Base-by-base conservation (phyloP, 1,140 invertebrate species). In the Ctenoplectra terminalis region DNA sequence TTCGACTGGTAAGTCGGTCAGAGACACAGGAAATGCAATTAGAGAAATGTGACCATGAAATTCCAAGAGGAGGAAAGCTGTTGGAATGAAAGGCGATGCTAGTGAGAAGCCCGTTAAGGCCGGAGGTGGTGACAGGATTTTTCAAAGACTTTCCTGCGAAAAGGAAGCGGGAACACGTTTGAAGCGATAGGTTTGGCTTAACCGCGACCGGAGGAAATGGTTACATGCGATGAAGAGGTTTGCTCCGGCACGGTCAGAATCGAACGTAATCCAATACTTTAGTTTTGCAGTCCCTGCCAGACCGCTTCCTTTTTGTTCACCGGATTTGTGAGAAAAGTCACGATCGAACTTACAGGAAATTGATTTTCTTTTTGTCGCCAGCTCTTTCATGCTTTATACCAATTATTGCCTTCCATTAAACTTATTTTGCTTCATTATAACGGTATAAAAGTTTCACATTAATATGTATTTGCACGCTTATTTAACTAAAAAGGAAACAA, bases 141-240 rank as follows among this genome's bases (percentile, higher is more conserved):
- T 78, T 85, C 73, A 82, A 74, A 74, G 67, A 61, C 46, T 72
- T 26, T 82, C 29, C 43, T n/a, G 56, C 34, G 37, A 67, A 66
- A 72, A 82, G 71, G 61, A 58, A 40, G 48, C 40, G 23, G 40
- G 69, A 67, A 85, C 43, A 34, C 56, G 77, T 71, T 79, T n/a
- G n/a, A n/a, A n/a, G n/a, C n/a, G n/a, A n/a, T n/a, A n/a, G n/a
- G n/a, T n/a, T n/a, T n/a, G n/a, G n/a, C n/a, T n/a, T n/a, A n/a
- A n/a, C n/a, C n/a, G n/a, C n/a, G n/a, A n/a, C n/a, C 71, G 71
- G 50, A 81, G 31, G 78, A 81, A 81, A 81, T 73, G 78, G 78
- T 64, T 71, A 74, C 70, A 56, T 34, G 58, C 37, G n/a, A n/a
- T n/a, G n/a, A n/a, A n/a, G n/a, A 52, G 48, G 78, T 54, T 64